These are phyloP conservation scores for Drosophila azteca DNA, from an alignment of 1,140 invertebrate genomes.

Conservation along the genomic window DNA sequence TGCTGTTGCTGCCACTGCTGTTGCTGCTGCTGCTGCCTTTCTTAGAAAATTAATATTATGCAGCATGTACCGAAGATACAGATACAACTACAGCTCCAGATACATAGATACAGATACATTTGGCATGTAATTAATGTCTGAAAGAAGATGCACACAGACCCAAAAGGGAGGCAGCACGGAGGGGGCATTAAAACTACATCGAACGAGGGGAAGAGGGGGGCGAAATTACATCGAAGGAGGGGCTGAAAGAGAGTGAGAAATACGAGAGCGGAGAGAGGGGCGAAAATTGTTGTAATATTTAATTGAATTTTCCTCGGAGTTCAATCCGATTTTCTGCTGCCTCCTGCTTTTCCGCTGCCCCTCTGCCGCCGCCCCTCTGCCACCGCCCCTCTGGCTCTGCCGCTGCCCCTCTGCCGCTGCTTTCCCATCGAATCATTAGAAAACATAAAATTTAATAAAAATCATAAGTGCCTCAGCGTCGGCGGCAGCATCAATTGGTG, in stretches of 20 bases:
- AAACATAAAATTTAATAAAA: slow-evolving; percentile 76
- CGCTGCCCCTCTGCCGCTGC: background rate
- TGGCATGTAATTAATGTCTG: slow-evolving; percentile 73
- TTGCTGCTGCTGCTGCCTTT: slow-evolving; percentile 49
- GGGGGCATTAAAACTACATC: slow-evolving; percentile 59
- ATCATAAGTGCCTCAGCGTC: slow-evolving; percentile 62
- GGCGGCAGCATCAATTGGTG: slow-evolving; percentile 49
- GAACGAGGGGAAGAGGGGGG: slow-evolving; percentile 17
- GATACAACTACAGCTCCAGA: slow-evolving; percentile 17
- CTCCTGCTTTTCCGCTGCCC: slow-evolving; percentile 2
- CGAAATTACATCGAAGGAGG: background rate
- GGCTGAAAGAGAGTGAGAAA: background rate
- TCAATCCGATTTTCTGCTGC: slow-evolving; percentile 53
- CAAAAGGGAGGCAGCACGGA: too few species aligned
- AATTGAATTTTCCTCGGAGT: slow-evolving; percentile 71
- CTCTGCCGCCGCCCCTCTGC: background rate
- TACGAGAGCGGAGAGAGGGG: too few species aligned
- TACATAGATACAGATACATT: slow-evolving; percentile 51
- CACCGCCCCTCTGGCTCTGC: background rate
- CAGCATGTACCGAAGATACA: slow-evolving; percentile 62
- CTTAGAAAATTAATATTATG: slow-evolving; percentile 81
- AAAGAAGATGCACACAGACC: slow-evolving; percentile 37
- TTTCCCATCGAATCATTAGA: slow-evolving; percentile 66
- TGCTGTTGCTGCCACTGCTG: slow-evolving; percentile 44
- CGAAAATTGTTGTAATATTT: slow-evolving; percentile 78